Conservation (phyloP, 2,113 vertebrate species). For the Neopipo cinnamomea region DNA sequence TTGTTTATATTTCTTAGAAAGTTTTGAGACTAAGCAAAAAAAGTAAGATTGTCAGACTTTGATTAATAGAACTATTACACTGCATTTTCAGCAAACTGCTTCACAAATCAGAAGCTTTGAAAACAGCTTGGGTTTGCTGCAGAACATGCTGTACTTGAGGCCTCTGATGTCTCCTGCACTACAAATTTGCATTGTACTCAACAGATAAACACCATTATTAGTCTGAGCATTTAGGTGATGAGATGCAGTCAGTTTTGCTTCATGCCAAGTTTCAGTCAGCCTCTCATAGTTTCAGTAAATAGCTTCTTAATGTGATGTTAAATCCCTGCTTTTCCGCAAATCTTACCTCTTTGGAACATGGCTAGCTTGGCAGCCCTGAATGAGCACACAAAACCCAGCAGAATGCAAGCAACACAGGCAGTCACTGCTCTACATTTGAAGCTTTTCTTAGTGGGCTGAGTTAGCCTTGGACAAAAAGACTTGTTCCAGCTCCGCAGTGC, state of each 20-base stretch:
- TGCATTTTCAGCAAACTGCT: not conserved
- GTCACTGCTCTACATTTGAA: not conserved
- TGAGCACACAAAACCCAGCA: not conserved
- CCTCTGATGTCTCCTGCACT: not conserved
- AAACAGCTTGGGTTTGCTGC: slow-evolving; percentile 3
- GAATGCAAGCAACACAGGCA: accelerated
- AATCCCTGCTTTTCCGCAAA: slow-evolving; percentile 26
- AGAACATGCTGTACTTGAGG: not conserved
- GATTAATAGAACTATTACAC: not conserved
- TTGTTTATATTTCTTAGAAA: slow-evolving; percentile 17
- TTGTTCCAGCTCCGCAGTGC: not conserved
- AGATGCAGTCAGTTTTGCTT: slow-evolving; percentile 23
- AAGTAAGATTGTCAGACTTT: not conserved
- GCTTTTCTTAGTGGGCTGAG: not conserved
- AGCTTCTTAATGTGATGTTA: slow-evolving; percentile 28
- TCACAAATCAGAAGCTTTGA: not conserved
- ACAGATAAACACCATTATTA: slow-evolving; percentile 40
- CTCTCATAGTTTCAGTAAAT: slow-evolving; percentile 22
- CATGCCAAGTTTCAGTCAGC: slow-evolving; percentile 15
- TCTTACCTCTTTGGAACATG: not conserved
- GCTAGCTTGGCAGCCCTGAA: not conserved
- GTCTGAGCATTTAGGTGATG: slow-evolving; percentile 3
- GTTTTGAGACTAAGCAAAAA: not conserved
- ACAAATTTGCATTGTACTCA: slow-evolving; percentile 35
- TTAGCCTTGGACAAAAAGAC: not conserved